Conservation (phyloP, 1,140 invertebrate species). For the Chrysoperla carnea region DNA sequence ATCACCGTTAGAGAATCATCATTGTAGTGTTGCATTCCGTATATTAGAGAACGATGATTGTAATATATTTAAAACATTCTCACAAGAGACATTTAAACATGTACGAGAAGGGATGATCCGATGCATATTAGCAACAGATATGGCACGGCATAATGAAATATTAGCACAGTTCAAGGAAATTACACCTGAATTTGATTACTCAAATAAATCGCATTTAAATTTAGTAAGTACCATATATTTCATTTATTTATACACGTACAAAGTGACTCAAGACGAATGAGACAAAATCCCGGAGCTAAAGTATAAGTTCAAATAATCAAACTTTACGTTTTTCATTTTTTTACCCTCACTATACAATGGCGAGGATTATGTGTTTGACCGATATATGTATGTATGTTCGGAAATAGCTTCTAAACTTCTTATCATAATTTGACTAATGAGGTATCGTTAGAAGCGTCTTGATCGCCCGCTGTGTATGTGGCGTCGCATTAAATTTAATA, state of each 20-base stretch:
- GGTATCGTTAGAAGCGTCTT: too few species aligned
- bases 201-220: slow-evolving; percentile 59
- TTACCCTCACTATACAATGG: too few species aligned
- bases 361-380: too few species aligned
- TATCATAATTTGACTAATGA: too few species aligned
- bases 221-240: slow-evolving; percentile 35
- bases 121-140: slow-evolving; percentile 72
- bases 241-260: too few species aligned
- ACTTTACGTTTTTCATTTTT: too few species aligned
- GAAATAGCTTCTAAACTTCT: too few species aligned
- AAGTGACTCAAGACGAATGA: neutral
- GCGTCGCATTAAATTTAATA: too few species aligned
- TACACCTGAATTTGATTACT: slow-evolving; percentile 52
- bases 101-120: slow-evolving; percentile 65
- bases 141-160: slow-evolving; percentile 78
- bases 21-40: slow-evolving; percentile 72
- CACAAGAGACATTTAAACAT: slow-evolving; percentile 38
- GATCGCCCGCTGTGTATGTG: too few species aligned
- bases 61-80: slow-evolving; percentile 57
- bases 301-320: too few species aligned
- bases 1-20: slow-evolving; percentile 77
- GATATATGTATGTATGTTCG: too few species aligned
- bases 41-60: slow-evolving; percentile 58
- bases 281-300: too few species aligned
- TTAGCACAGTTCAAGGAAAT: slow-evolving; percentile 56